A percentile compares a stretch with the other conserved stretches of the same genome.
phyloP scores from a whole-genome alignment of 2,797 vertebrate genomes.

The Gobio occitaniae region DNA sequence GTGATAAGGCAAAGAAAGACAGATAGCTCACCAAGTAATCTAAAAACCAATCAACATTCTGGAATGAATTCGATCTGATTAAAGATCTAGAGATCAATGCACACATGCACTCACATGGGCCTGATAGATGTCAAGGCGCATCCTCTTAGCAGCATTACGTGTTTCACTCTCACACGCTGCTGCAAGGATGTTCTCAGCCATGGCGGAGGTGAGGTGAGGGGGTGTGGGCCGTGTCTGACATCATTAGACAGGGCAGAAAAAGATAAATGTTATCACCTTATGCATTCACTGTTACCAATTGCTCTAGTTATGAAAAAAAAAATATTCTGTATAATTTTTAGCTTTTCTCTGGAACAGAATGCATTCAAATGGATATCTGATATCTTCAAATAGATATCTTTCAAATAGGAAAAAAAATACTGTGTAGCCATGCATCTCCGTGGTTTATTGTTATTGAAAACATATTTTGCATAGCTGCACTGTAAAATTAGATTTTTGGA shows the following conservation, averaged over 20 bases:
- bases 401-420: not conserved
- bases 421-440: not conserved
- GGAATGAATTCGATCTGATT: not conserved
- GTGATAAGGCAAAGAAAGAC: not conserved
- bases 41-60: not conserved
- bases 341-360: not conserved
- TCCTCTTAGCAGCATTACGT: conserved; percentile 97
- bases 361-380: not conserved
- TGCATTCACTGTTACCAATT: not conserved
- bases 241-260: conserved; percentile 16
- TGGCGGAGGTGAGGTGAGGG: conserved; percentile 97
- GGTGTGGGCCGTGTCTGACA: conserved; percentile 93
- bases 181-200: conserved; percentile 98
- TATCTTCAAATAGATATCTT: not conserved
- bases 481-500: not conserved
- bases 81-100: not conserved
- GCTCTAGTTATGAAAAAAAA: not conserved
- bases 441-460: not conserved
- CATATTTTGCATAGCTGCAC: not conserved
- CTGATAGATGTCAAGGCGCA: conserved; percentile 95
- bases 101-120: conserved; percentile 72
- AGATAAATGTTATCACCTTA: conserved; percentile 23
- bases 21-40: not conserved
- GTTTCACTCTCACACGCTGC: conserved; percentile 97
- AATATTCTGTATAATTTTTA: not conserved